These are phyloP conservation scores for Hypanus sabinus DNA, from an alignment of 2,113 vertebrate genomes.

Conservation along the genomic window DNA sequence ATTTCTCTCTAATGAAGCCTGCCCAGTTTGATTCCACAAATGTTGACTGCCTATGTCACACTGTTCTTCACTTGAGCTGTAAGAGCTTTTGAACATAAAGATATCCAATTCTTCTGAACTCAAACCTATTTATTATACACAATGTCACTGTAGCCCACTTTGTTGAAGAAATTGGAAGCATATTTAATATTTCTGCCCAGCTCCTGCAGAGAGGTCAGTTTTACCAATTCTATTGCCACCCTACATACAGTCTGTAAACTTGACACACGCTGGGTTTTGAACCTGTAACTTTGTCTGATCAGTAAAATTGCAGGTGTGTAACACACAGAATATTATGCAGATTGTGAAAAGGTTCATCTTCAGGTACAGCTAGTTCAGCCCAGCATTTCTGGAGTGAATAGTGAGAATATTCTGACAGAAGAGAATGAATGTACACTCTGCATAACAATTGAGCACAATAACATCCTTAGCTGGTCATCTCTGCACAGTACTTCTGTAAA, in stretches of 20 bases:
- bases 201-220: neutral
- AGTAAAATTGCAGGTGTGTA: neutral
- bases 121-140: neutral
- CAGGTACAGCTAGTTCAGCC: neutral
- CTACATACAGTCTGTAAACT: neutral
- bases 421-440: no score
- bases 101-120: neutral
- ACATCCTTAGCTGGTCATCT: no score
- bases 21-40: neutral
- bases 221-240: neutral
- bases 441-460: no score
- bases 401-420: no score
- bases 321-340: neutral
- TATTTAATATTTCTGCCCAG: neutral
- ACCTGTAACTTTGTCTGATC: neutral
- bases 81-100: neutral
- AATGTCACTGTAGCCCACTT: neutral
- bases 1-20: neutral
- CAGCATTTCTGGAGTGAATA: neutral
- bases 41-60: neutral
- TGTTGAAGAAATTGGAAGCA: neutral
- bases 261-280: neutral
- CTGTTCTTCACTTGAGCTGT: neutral
- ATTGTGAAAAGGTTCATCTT: neutral
- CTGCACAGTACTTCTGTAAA: no score